These are phyloP conservation scores for Geotrypetes seraphini DNA, from an alignment of 2,797 vertebrate genomes.

Conservation along the genomic window DNA sequence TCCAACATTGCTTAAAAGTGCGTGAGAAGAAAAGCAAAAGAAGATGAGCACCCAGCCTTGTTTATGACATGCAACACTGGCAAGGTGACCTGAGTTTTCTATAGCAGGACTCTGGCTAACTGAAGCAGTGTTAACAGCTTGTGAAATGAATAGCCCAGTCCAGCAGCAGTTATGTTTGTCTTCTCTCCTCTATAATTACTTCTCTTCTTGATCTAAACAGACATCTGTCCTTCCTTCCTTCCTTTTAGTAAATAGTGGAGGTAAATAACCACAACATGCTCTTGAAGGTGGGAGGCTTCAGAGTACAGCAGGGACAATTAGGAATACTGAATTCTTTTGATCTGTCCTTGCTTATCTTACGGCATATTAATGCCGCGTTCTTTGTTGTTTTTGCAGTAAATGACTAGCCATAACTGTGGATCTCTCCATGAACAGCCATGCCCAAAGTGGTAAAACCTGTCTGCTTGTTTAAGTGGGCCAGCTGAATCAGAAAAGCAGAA, in stretches of 20 bases:
- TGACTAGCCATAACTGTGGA: not conserved
- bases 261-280: constrained; percentile 37
- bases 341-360: constrained; percentile 26
- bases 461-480: not conserved
- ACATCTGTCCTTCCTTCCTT: constrained; percentile 30
- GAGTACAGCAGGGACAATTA: constrained; percentile 38
- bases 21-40: not conserved
- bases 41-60: not conserved
- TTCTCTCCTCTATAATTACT: too few species aligned
- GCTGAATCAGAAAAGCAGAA: too few species aligned
- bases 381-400: too few species aligned
- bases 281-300: constrained; percentile 38
- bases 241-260: constrained; percentile 28
- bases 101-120: not conserved
- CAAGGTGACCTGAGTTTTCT: not conserved
- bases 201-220: constrained; percentile 27
- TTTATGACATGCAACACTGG: too few species aligned
- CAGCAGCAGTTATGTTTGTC: constrained; percentile 20
- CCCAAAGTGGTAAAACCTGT: not conserved
- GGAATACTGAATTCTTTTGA: constrained; percentile 40
- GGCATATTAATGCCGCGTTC: constrained; percentile 23
- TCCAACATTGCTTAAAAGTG: too few species aligned
- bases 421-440: too few species aligned
- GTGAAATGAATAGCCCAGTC: constrained; percentile 29
- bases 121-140: constrained; percentile 23